Evolutionary conservation across 2,888 invertebrate species (phyloP).

Genomic region (Stenichneumon culpator): DNA sequence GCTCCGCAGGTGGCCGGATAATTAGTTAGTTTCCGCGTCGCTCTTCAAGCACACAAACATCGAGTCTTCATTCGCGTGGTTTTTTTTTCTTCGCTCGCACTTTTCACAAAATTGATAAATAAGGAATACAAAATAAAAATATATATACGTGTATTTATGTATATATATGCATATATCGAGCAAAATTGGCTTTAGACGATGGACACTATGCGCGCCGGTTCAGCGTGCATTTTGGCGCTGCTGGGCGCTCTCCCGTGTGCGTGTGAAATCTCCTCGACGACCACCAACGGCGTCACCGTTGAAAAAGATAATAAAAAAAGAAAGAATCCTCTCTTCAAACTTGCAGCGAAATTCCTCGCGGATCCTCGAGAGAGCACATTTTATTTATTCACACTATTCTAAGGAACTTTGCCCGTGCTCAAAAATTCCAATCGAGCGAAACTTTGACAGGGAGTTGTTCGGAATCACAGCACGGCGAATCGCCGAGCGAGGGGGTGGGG

Average conservation of each 20-base stretch:
- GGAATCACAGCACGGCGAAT: neutral
- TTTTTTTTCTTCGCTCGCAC: neutral
- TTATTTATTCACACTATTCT: neutral
- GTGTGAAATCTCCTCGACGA: neutral
- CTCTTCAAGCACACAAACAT: neutral
- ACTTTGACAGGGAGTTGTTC: neutral
- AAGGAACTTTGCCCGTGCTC: neutral
- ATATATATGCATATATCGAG: neutral
- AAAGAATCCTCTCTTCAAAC: neutral
- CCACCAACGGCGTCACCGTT: slow-evolving; percentile 2
- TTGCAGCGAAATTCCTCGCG: neutral
- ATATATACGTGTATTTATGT: neutral
- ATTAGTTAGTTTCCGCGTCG: neutral
- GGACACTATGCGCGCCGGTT: neutral
- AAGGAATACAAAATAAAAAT: neutral
- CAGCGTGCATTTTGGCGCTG: slow-evolving; percentile 9
- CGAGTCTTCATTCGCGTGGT: neutral
- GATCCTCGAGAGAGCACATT: neutral
- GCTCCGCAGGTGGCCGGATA: neutral
- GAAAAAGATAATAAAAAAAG: neutral
- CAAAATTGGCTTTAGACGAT: neutral
- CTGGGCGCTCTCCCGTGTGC: neutral
- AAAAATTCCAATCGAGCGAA: neutral
- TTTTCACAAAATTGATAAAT: neutral
- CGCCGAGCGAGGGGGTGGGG: neutral